Conservation (phyloP, 1,140 invertebrate genomes). For the Solenopsis fugax region DNA sequence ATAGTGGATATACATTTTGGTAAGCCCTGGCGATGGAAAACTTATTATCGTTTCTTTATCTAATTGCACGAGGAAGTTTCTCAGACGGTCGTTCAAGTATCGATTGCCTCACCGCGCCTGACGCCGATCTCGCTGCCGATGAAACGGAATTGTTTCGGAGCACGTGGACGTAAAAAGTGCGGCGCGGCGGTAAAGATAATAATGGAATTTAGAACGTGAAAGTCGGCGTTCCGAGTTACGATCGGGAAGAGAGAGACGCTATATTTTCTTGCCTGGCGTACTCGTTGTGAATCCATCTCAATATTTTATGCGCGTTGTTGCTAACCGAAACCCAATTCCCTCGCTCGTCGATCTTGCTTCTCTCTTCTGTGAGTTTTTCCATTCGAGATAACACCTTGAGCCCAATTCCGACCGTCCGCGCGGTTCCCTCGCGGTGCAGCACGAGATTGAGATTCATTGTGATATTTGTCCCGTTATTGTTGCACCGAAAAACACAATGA, state of each 20-base stretch:
- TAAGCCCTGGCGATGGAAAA: constrained; percentile 31
- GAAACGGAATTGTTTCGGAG: constrained; percentile 12
- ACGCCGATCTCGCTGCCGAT: not conserved
- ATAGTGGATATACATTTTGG: constrained; percentile 73
- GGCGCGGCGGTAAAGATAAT: constrained; percentile 1
- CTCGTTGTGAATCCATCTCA: constrained; percentile 5
- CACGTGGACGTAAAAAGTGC: constrained; percentile 21
- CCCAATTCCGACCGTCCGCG: constrained; percentile 18
- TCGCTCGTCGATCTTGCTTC: not conserved
- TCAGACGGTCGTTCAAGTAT: too few species aligned
- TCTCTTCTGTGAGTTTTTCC: not conserved
- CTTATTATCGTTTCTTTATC: not conserved
- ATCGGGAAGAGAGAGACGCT: constrained; percentile 10
- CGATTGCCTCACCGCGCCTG: not conserved
- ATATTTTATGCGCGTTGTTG: not conserved
- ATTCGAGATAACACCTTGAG: constrained; percentile 6
- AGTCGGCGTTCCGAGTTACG: constrained; percentile 27
- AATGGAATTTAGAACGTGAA: constrained; percentile 53
- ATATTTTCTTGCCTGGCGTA: not conserved
- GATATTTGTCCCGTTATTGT: constrained; percentile 61
- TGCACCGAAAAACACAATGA: constrained; percentile 42
- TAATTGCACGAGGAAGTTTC: not conserved
- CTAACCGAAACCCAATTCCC: constrained; percentile 13
- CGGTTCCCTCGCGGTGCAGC: not conserved
- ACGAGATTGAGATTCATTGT: constrained; percentile 21